A percentile compares a stretch with the other conserved stretches of the same genome.
These are phyloP conservation scores for Agrenia bidenticulata DNA, from an alignment of 2,888 invertebrate genomes.

Conservation along the genomic window DNA sequence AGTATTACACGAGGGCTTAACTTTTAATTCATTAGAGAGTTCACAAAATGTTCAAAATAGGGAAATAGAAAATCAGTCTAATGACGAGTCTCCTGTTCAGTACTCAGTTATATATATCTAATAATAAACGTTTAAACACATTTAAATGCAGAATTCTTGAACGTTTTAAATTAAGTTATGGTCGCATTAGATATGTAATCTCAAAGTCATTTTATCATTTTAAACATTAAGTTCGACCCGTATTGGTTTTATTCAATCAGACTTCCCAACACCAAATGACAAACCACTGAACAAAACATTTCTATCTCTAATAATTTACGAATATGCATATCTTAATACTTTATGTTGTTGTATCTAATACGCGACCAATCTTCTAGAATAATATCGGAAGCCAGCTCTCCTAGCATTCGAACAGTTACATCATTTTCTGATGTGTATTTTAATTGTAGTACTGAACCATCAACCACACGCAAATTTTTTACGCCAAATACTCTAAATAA, in stretches of 20 bases:
- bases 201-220: no score
- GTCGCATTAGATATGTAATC: no score
- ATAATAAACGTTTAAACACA: background rate
- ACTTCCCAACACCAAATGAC: no score
- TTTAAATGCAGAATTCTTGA: background rate
- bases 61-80: no score
- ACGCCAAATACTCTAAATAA: conserved; percentile 21
- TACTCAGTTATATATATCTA: conserved; percentile 9
- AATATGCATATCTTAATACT: background rate
- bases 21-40: no score
- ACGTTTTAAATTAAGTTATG: background rate
- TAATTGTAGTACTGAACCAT: conserved; percentile 23
- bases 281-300: no score
- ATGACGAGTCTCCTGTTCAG: conserved; percentile 3
- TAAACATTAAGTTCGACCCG: background rate
- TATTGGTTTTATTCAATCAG: background rate
- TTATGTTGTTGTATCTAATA: background rate
- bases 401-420: conserved; percentile 24
- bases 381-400: conserved; percentile 24
- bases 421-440: conserved; percentile 19
- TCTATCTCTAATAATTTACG: background rate
- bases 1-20: no score
- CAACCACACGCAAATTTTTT: conserved; percentile 15
- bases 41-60: no score
- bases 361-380: conserved; percentile 19